These are phyloP conservation scores for Eristalis pertinax DNA, from an alignment of 2,888 invertebrate species.

Conservation along the genomic window DNA sequence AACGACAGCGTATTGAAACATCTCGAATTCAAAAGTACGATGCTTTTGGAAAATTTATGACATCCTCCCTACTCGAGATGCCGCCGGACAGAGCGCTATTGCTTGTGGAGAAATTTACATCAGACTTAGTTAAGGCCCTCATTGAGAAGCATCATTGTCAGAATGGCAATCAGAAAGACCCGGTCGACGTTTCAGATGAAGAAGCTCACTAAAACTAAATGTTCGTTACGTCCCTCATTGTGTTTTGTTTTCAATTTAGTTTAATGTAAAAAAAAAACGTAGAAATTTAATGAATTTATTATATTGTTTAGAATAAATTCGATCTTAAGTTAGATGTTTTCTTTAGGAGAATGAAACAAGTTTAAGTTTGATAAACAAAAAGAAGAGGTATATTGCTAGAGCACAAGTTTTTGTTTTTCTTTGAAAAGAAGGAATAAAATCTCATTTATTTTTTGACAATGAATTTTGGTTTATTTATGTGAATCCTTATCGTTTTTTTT, in stretches of 20 bases:
- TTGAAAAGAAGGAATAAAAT: conserved; percentile 34
- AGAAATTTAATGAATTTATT: conserved; percentile 9
- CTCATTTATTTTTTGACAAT: conserved; percentile 50
- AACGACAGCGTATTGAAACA: conserved; percentile 42
- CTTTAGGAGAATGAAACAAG: neutral
- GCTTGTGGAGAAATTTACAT: conserved; percentile 79
- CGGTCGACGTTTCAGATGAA: conserved; percentile 46
- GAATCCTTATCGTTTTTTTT: neutral
- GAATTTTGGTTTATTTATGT: neutral
- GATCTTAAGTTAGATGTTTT: neutral
- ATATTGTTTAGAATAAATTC: neutral
- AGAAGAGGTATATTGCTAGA: conserved; percentile 1
- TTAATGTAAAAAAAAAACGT: conserved; percentile 15
- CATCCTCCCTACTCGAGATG: conserved; percentile 79
- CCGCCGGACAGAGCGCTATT: conserved; percentile 77
- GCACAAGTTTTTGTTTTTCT: conserved; percentile 29
- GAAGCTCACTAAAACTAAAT: conserved; percentile 34
- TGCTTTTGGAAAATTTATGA: conserved; percentile 80
- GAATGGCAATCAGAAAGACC: conserved; percentile 28
- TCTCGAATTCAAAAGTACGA: conserved; percentile 73
- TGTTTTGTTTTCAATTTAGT: conserved; percentile 25
- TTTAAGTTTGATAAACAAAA: conserved; percentile 3
- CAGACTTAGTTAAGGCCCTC: conserved; percentile 78
- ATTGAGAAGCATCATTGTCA: conserved; percentile 74
- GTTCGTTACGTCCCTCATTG: neutral